Evolutionary conservation across 2,888 invertebrate species (phyloP), one percentile per base, ranked within the genome.

Genomic region (Polyommatus icarus): DNA sequence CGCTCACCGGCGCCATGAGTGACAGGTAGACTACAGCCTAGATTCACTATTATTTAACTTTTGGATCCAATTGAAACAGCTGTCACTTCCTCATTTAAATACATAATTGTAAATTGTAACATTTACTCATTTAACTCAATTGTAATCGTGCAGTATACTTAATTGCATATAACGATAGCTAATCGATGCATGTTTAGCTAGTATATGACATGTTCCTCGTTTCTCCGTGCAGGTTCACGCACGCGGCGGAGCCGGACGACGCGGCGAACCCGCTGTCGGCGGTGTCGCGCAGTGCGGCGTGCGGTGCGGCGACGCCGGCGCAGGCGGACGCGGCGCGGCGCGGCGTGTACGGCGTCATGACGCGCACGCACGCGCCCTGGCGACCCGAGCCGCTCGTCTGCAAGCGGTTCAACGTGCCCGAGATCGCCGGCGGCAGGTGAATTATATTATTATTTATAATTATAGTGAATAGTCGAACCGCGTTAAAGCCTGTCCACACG

Each of bases 361-460:
- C 97, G 0, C 92, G 98, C 76, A 92, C 90, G 6, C 94, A 94
- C 46, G 85, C 85, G 0, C 92, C 95, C 72, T 99, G 99, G 99
- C 95, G 96, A 81, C 99, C 99, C 0, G 96, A 96, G 81, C 91
- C 96, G 71, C 87, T 98, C 8, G 94, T 99, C 0, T 99, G 98
- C 87, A 98, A 97, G 88, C 94, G 99, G 71, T 99, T 99, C 87
- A 99, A 99, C 87, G 96, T 99, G 46, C 98, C 98, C 0, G 97
- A 99, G 87, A 98, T 99, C 0, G 96, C 95, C 80, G 88, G 85
- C 0, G 80, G 79, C 6, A 89, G 89, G 93, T 92, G 80, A 82
- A 24, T 61, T 61, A 24, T 24, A 61, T 7, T 61, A 10, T 57
- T 7, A 7, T 54, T 7, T 61, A 10, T 57, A n/a, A 7, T 54